Conservation (phyloP, 2,888 invertebrate species). For the Calameuta pallipes region DNA sequence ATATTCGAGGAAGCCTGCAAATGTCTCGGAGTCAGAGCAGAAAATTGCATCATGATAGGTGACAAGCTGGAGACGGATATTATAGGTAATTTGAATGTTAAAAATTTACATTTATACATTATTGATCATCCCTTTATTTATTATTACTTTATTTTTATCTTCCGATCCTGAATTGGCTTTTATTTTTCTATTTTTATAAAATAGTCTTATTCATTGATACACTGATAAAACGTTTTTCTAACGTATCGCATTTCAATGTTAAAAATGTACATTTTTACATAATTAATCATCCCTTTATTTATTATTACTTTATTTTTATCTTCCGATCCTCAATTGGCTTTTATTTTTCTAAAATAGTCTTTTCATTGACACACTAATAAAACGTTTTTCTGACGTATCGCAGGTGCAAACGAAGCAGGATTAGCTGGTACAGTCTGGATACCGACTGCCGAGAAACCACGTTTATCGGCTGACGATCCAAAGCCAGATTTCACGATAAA, state of each 20-base stretch:
- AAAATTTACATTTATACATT: neutral
- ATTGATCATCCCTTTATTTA: neutral
- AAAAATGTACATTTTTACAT: neutral
- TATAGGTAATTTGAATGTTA: constrained; percentile 61
- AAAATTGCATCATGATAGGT: constrained; percentile 86
- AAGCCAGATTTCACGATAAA: constrained; percentile 76
- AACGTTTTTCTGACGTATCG: neutral
- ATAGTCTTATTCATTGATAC: too few relatives aligned
- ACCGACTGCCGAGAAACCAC: constrained; percentile 68
- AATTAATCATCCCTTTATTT: neutral
- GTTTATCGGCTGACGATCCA: constrained; percentile 62
- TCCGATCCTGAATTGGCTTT: too few relatives aligned
- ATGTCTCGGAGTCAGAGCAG: constrained; percentile 78
- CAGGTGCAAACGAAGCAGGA: constrained; percentile 81
- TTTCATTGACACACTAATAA: neutral
- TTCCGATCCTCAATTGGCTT: too few relatives aligned
- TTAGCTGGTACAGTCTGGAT: constrained; percentile 86
- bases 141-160: too few relatives aligned
- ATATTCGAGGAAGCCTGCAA: constrained; percentile 87
- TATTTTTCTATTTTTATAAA: too few relatives aligned
- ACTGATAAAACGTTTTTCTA: neutral
- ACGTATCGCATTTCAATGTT: constrained; percentile 37
- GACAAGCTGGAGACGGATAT: constrained; percentile 91
- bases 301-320: too few relatives aligned
- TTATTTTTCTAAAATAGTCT: too few relatives aligned